Conservation (phyloP, 2,888 invertebrate genomes). For the Selenia dentaria region DNA sequence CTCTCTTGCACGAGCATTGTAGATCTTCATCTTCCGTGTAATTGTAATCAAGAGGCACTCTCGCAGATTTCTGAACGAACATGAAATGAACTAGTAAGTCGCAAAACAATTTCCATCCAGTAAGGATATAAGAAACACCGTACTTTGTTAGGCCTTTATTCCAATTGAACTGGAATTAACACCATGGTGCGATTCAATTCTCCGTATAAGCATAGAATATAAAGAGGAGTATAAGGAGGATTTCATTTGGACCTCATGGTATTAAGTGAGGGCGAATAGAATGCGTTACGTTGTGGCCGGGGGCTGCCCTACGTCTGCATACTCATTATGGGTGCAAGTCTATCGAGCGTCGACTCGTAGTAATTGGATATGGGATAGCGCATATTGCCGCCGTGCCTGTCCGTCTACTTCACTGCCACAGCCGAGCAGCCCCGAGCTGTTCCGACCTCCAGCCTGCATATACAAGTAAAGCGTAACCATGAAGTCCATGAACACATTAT, state of each 20-base stretch:
- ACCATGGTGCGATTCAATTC: too few relatives aligned
- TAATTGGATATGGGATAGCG: slow-evolving; percentile 72
- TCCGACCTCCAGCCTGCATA: slow-evolving; percentile 49
- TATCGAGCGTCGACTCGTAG: slow-evolving; percentile 58
- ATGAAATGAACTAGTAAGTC: slow-evolving; percentile 60
- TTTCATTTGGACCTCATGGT: too few relatives aligned
- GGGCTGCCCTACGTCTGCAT: slow-evolving; percentile 46
- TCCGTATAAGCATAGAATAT: too few relatives aligned
- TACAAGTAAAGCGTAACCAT: slow-evolving; percentile 58
- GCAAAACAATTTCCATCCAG: slow-evolving; percentile 57
- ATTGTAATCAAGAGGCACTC: slow-evolving; percentile 72
- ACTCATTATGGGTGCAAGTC: slow-evolving; percentile 73
- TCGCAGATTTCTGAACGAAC: slow-evolving; percentile 61
- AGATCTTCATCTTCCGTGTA: too few relatives aligned
- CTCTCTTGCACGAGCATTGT: slow-evolving; percentile 76
- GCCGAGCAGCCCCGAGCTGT: slow-evolving; percentile 55
- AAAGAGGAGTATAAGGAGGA: too few relatives aligned
- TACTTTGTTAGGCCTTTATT: slow-evolving; percentile 16
- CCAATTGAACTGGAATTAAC: too few relatives aligned
- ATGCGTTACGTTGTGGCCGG: too few relatives aligned
- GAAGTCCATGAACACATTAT: slow-evolving; percentile 59
- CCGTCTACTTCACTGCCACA: slow-evolving; percentile 57
- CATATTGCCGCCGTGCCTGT: slow-evolving; percentile 31
- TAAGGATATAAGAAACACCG: slow-evolving; percentile 23
- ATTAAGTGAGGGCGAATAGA: too few relatives aligned